Base-by-base conservation (phyloP, 2,888 invertebrate species). In the Melinaea menophilus region DNA sequence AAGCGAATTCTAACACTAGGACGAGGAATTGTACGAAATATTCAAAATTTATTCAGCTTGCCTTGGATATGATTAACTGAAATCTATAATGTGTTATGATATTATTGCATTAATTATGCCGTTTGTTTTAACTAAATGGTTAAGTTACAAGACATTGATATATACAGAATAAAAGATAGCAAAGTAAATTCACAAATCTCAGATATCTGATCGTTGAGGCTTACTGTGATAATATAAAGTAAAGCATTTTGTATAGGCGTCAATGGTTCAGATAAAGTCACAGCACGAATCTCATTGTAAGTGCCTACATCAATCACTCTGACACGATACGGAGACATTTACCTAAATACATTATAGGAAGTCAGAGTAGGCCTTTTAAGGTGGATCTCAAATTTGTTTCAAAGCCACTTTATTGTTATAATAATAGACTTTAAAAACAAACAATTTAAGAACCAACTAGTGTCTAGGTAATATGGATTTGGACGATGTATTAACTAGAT, bases 241-340 rank as follows among this genome's bases (percentile, higher is more conserved):
- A 75, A 79, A 80, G 80, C 79, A 81, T 79, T 79, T 74, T 65
- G 57, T 67, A 75, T 75, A 77, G 75, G 48, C 48, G 13, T 48
- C 48, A 48, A 48, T n/a, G 48, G 78, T 76, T 77, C 79, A 83
- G 86, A 88, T 88, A 87, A 85, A 86, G 85, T 86, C 83, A 76
- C 81, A 79, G 78, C 74, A 73, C 74, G 81, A 79, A 82, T 82
- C 81, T 80, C 80, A 80, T 79, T 73, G 79, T 79, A 76, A 75
- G 75, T 68, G 69, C 72, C 72, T 73, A 83, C 88, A 90, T 89
- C 89, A 89, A 90, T 90, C 90, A 90, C 83, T 75, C 77, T 85
- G 86, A 89, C 89, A 85, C 84, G 86, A 86, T 85, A 86, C 78
- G 83, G 85, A 87, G 85, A 86, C 86, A 86, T 87, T 85, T 82